phyloP scores from a whole-genome alignment of 2,888 invertebrate species.

The Tipula unca region DNA sequence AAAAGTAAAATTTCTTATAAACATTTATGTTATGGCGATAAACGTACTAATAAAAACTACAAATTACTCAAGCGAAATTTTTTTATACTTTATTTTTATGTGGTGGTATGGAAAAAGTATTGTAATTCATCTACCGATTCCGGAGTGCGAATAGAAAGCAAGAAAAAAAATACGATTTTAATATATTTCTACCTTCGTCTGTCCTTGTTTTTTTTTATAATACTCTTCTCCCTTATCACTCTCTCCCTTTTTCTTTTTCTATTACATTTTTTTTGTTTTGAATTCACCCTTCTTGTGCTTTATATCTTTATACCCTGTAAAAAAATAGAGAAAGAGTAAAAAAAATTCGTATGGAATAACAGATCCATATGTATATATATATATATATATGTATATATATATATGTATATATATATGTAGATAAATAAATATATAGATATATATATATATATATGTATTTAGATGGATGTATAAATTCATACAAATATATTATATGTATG shows the following conservation, averaged over 20 bases:
- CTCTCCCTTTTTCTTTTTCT: background rate
- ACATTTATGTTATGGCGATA: background rate
- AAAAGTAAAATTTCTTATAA: background rate
- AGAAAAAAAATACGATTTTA: slow-evolving; percentile 18
- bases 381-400: background rate
- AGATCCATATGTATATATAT: background rate
- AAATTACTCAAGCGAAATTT: slow-evolving; percentile 15
- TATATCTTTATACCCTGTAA: slow-evolving; percentile 17
- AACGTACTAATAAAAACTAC: slow-evolving; percentile 14
- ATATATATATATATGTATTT: background rate
- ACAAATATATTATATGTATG: background rate
- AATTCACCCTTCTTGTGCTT: slow-evolving; percentile 19
- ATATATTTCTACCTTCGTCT: slow-evolving; percentile 19
- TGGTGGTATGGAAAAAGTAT: slow-evolving; percentile 18
- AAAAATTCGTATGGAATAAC: background rate
- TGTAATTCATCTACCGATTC: slow-evolving; percentile 19
- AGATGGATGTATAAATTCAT: background rate
- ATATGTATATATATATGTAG: background rate
- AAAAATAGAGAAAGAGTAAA: slow-evolving; percentile 17
- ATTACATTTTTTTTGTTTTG: background rate
- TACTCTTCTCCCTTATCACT: background rate
- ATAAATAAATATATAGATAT: background rate
- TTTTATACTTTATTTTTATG: background rate
- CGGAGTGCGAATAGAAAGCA: slow-evolving; percentile 18
- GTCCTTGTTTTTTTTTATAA: background rate